phyloP scores from a whole-genome alignment of 2,113 vertebrate genomes.

The Hippoglossus stenolepis region DNA sequence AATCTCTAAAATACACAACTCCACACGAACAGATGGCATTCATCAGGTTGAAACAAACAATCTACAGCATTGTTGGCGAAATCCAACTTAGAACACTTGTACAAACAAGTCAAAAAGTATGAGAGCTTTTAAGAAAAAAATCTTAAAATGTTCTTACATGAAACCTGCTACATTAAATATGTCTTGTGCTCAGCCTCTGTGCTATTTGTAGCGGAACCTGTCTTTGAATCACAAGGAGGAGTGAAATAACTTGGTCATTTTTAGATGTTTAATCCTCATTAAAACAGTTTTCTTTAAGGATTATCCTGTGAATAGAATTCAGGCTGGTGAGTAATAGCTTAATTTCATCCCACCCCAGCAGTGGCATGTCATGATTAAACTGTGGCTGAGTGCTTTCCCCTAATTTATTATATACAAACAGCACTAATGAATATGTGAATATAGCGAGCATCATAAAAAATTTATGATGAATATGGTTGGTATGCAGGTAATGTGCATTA shows the following conservation, averaged over 20 bases:
- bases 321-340: constrained; percentile 52
- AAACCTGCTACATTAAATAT: neutral
- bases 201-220: neutral
- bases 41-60: neutral
- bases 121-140: neutral
- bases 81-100: neutral
- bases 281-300: constrained; percentile 42
- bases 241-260: constrained; percentile 32
- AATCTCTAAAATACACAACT: neutral
- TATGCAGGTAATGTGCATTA: constrained; percentile 22
- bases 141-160: neutral
- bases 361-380: constrained; percentile 45
- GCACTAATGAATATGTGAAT: constrained; percentile 50
- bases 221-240: constrained; percentile 11
- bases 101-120: neutral
- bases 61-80: neutral
- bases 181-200: neutral
- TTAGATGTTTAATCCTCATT: constrained; percentile 58
- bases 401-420: constrained; percentile 57
- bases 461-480: constrained; percentile 45
- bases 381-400: constrained; percentile 13
- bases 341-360: constrained; percentile 49
- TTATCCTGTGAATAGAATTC: constrained; percentile 48
- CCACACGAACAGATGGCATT: neutral
- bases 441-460: constrained; percentile 41